These are phyloP conservation scores for Melanaphis sacchari DNA, from an alignment of 1,140 invertebrate species.

Conservation along the genomic window DNA sequence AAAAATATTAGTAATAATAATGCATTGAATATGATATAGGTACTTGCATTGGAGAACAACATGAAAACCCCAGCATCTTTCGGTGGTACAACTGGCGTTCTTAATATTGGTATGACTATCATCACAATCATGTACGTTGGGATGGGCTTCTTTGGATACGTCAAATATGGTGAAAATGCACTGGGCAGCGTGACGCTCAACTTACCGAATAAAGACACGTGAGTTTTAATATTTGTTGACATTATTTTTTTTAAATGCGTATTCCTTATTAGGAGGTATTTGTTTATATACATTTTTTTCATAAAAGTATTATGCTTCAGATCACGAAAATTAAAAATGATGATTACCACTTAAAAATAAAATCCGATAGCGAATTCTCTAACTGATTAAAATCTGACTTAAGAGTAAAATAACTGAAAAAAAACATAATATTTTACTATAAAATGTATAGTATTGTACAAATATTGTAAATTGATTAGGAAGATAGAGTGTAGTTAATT, in stretches of 20 bases:
- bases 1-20: not conserved
- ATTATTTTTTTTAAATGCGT: not conserved
- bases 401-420: too few relatives aligned
- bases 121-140: slow-evolving; percentile 77
- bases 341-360: too few relatives aligned
- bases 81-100: slow-evolving; percentile 74
- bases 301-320: too few relatives aligned
- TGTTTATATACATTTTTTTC: not conserved
- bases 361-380: too few relatives aligned
- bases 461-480: too few relatives aligned
- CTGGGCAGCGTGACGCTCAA: slow-evolving; percentile 77
- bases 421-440: too few relatives aligned
- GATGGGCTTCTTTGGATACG: slow-evolving; percentile 83
- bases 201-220: slow-evolving; percentile 67
- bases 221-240: not conserved
- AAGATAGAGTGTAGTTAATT: too few relatives aligned
- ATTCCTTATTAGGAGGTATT: not conserved
- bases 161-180: slow-evolving; percentile 75
- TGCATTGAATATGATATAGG: slow-evolving; percentile 65
- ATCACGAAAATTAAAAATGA: too few relatives aligned
- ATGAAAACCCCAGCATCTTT: slow-evolving; percentile 82
- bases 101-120: slow-evolving; percentile 79
- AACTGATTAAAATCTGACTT: too few relatives aligned
- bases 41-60: slow-evolving; percentile 84
- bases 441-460: too few relatives aligned